Percentiles rank a stretch among this genome's conserved stretches.
These are phyloP conservation scores for Hydropotes inermis DNA, from an alignment of 2,113 vertebrate genomes.

Conservation along the genomic window DNA sequence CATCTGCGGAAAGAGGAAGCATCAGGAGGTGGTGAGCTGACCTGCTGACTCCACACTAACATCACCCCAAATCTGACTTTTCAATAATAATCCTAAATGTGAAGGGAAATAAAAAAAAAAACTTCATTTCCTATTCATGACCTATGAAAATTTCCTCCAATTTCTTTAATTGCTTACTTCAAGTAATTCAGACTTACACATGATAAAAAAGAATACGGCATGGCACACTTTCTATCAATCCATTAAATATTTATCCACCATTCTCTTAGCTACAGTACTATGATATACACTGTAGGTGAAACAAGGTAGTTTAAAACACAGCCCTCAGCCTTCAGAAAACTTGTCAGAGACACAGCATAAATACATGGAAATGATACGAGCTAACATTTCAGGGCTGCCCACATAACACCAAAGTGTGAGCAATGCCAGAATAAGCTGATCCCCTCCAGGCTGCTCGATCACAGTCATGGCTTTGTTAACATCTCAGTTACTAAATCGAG, in stretches of 20 bases:
- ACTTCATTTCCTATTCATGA: slow-evolving; percentile 14
- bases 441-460: not conserved
- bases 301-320: not conserved
- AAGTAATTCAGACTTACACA: slow-evolving; percentile 2
- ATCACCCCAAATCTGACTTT: not conserved
- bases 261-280: not conserved
- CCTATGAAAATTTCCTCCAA: not conserved
- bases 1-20: slow-evolving; percentile 82
- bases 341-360: not conserved
- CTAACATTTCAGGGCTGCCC: not conserved
- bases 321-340: not conserved
- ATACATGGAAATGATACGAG: not conserved
- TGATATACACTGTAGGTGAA: not conserved
- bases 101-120: not conserved
- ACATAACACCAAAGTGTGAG: not conserved
- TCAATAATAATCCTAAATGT: not conserved
- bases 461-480: not conserved
- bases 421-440: not conserved
- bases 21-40: not conserved
- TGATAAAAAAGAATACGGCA: not conserved
- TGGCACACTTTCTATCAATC: not conserved
- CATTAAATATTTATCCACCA: not conserved
- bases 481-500: not conserved
- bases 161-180: slow-evolving; percentile 11
- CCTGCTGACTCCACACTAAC: not conserved